phyloP scores from a whole-genome alignment of 1,140 invertebrate species.

The Linepithema humile region DNA sequence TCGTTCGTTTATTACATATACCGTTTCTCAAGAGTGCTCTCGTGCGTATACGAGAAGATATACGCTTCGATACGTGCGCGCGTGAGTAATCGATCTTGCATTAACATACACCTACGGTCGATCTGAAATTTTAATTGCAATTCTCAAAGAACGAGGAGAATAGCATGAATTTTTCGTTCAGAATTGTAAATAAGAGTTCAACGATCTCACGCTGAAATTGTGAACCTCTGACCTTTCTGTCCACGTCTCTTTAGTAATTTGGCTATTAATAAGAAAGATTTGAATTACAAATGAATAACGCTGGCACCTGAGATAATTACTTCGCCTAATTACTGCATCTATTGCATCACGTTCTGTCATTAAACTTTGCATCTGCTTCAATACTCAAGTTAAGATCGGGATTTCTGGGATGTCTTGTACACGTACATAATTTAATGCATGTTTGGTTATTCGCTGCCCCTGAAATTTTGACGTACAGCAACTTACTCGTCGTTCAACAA shows the following conservation, averaged over 20 bases:
- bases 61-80: background rate
- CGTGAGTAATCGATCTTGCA: constrained; percentile 34
- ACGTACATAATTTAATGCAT: constrained; percentile 18
- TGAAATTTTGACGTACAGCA: constrained; percentile 16
- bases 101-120: constrained; percentile 49
- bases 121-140: constrained; percentile 59
- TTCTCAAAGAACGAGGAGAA: background rate
- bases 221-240: no score
- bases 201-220: background rate
- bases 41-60: background rate
- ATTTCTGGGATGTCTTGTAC: background rate
- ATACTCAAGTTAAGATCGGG: background rate
- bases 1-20: constrained; percentile 47
- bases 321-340: background rate
- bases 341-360: background rate
- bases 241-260: background rate
- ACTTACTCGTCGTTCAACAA: background rate
- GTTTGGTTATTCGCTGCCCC: background rate
- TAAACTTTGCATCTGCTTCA: background rate
- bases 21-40: background rate
- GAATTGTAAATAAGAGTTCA: constrained; percentile 16
- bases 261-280: background rate
- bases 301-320: background rate
- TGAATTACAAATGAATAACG: background rate
- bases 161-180: background rate